phyloP scores from a whole-genome alignment of 2,113 vertebrate genomes.

The Cairina moschata region DNA sequence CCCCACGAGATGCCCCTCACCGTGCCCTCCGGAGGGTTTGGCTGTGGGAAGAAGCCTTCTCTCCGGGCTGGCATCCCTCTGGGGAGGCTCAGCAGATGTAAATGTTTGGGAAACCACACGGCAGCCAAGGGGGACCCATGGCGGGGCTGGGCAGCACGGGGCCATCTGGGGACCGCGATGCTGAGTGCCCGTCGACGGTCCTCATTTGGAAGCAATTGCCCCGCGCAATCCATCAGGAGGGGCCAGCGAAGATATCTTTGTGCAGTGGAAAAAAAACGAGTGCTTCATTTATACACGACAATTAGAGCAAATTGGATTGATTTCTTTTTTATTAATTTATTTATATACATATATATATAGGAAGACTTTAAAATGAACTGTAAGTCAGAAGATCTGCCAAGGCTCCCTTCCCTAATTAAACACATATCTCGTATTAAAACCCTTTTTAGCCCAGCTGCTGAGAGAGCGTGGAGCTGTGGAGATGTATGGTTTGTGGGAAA shows the following conservation, averaged over 20 bases:
- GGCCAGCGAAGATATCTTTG: slow-evolving; percentile 17
- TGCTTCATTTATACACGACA: slow-evolving; percentile 55
- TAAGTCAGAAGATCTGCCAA: slow-evolving; percentile 65
- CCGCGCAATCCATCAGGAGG: slow-evolving; percentile 21
- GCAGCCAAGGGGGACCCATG: not conserved
- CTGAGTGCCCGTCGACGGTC: not conserved
- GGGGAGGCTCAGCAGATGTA: not conserved
- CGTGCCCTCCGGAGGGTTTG: not conserved
- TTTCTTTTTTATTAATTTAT: fast-evolving
- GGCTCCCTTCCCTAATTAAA: slow-evolving; percentile 62
- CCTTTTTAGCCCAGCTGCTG: slow-evolving; percentile 56
- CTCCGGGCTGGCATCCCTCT: not conserved
- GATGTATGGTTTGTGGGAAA: slow-evolving; percentile 63
- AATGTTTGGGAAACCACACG: not conserved
- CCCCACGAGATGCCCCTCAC: not conserved
- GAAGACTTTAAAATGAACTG: slow-evolving; percentile 50
- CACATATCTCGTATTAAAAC: slow-evolving; percentile 34
- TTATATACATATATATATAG: not conserved
- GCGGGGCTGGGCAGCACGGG: not conserved
- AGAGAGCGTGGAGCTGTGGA: slow-evolving; percentile 24
- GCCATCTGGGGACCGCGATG: not conserved
- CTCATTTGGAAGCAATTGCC: slow-evolving; percentile 46
- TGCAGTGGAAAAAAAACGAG: slow-evolving; percentile 38
- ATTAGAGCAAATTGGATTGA: slow-evolving; percentile 43
- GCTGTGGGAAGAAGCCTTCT: not conserved